Evolutionary conservation across 2,797 vertebrate genomes (phyloP).

Genomic region (Lacerta viridis): DNA sequence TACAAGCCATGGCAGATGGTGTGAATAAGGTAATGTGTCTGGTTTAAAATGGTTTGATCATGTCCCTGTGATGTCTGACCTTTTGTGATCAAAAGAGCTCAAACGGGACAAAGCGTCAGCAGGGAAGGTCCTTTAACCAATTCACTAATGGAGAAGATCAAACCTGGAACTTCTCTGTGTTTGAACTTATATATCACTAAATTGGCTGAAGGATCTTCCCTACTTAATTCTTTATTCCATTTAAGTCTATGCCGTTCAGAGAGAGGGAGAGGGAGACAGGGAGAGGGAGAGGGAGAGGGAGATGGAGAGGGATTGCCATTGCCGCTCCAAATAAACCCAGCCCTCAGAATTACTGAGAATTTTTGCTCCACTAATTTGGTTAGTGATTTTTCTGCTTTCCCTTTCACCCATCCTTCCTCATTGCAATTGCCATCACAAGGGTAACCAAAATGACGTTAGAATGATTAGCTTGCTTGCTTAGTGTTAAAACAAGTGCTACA

Average conservation of each 20-base stretch:
- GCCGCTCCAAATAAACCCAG: background rate
- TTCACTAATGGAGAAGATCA: background rate
- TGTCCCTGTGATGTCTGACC: background rate
- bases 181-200: too few species aligned
- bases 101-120: background rate
- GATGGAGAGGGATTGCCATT: fast-evolving
- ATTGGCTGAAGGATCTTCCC: too few species aligned
- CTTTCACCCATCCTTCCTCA: background rate
- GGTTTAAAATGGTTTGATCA: background rate
- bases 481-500: too few species aligned
- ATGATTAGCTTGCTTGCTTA: too few species aligned
- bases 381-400: background rate
- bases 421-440: background rate
- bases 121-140: background rate
- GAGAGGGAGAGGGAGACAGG: too few species aligned
- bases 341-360: background rate
- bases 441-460: too few species aligned
- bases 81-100: background rate
- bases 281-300: too few species aligned
- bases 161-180: background rate
- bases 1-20: constrained; percentile 98
- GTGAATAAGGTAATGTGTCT: constrained; percentile 92
- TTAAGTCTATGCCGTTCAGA: background rate
- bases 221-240: too few species aligned
- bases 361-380: background rate